A percentile compares a stretch with the other conserved stretches of the same genome.
Evolutionary conservation across 2,113 vertebrate genomes (phyloP).

Genomic region (Scortum barcoo): DNA sequence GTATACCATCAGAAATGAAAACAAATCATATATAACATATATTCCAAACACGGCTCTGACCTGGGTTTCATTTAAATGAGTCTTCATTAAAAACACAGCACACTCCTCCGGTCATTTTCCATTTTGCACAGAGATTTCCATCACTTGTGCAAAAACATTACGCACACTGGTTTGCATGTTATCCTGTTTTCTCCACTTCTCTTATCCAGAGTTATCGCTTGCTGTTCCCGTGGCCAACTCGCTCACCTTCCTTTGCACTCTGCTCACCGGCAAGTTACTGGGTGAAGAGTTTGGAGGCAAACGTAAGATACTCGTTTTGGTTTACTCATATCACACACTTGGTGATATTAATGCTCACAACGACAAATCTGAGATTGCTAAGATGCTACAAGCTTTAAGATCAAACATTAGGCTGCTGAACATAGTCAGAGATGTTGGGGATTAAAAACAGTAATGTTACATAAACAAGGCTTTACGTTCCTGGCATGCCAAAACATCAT

Average conservation of each 20-base stretch:
- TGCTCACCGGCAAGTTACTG: slow-evolving; percentile 91
- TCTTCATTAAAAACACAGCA: neutral
- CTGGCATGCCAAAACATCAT: neutral
- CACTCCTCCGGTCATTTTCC: neutral
- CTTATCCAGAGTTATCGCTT: slow-evolving; percentile 89
- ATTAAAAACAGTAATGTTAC: neutral
- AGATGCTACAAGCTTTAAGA: neutral
- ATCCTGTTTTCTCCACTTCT: neutral
- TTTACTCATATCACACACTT: neutral
- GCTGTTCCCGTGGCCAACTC: slow-evolving; percentile 96
- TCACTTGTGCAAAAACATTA: neutral
- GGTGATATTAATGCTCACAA: neutral
- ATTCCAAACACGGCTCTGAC: neutral
- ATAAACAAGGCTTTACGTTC: neutral
- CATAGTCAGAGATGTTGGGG: neutral
- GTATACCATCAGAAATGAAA: neutral
- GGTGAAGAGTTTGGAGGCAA: slow-evolving; percentile 94
- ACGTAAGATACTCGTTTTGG: slow-evolving; percentile 84
- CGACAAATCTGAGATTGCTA: neutral
- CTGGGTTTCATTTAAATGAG: neutral
- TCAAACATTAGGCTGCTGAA: neutral
- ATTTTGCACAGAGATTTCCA: neutral
- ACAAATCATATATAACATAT: neutral
- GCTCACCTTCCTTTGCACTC: slow-evolving; percentile 90
- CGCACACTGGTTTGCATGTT: neutral